Conservation (phyloP, 2,888 invertebrate genomes). For the Protonemura montana region DNA sequence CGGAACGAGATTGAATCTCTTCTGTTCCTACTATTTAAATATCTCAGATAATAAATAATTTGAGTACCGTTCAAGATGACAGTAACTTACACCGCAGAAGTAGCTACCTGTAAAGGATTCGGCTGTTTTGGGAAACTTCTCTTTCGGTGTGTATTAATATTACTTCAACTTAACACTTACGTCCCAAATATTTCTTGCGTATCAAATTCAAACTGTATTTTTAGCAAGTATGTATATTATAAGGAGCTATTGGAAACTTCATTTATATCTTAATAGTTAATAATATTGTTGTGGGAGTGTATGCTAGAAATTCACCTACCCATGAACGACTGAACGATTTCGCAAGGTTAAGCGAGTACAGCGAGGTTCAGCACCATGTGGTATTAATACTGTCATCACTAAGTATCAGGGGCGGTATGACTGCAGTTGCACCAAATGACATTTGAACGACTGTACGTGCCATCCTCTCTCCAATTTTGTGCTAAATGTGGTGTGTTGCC, state of each 20-base stretch:
- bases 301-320: no score
- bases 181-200: no score
- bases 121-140: conserved; percentile 88
- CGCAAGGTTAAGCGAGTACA: no score
- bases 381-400: neutral
- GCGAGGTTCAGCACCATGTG: neutral
- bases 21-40: no score
- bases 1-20: no score
- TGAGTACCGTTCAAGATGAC: conserved; percentile 68
- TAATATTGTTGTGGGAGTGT: neutral
- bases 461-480: neutral
- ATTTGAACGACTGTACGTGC: neutral
- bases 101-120: conserved; percentile 84
- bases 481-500: neutral
- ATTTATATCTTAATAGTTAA: neutral
- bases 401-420: neutral
- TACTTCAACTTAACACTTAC: conserved; percentile 36
- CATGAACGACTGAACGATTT: no score
- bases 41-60: neutral
- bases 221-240: neutral
- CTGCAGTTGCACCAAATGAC: neutral
- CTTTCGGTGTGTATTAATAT: conserved; percentile 68
- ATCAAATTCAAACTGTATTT: no score
- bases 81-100: conserved; percentile 85
- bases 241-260: neutral